Percentiles rank a stretch among this genome's conserved stretches.
These are phyloP conservation scores for Rambutsinella grinnellia DNA, from an alignment of 2,888 invertebrate species.

Conservation along the genomic window DNA sequence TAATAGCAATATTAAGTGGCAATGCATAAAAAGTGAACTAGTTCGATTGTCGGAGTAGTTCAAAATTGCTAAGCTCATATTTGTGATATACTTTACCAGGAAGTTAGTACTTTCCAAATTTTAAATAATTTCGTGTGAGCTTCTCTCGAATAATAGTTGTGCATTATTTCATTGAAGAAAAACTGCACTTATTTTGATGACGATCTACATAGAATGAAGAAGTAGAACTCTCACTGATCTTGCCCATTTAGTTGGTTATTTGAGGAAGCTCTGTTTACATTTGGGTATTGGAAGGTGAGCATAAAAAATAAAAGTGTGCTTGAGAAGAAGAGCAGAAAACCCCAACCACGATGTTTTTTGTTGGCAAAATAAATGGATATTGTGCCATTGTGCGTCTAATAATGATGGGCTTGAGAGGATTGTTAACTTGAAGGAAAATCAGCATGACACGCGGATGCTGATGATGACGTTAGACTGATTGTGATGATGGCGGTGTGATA, in stretches of 20 bases:
- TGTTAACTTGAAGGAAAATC: constrained; percentile 39
- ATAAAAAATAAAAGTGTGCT: too few species aligned
- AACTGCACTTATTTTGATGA: too few species aligned
- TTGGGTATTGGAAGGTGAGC: background rate
- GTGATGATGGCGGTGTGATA: constrained; percentile 16
- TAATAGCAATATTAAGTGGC: too few species aligned
- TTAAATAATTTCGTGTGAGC: too few species aligned
- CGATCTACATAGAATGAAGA: too few species aligned
- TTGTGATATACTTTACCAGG: too few species aligned
- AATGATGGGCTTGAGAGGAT: constrained; percentile 16
- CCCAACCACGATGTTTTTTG: constrained; percentile 20
- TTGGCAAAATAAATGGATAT: constrained; percentile 10
- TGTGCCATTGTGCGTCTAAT: background rate
- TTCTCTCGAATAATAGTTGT: too few species aligned
- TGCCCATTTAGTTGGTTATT: background rate
- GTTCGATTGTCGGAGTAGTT: too few species aligned
- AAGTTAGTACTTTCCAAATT: too few species aligned
- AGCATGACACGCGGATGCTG: constrained; percentile 43
- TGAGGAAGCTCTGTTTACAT: background rate
- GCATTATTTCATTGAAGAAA: too few species aligned
- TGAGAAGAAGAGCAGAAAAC: constrained; percentile 34
- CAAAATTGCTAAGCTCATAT: too few species aligned
- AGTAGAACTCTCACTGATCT: constrained; percentile 36
- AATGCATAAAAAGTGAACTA: too few species aligned
- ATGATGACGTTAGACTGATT: constrained; percentile 24